These are phyloP conservation scores for Pungitius pungitius DNA, from an alignment of 2,113 vertebrate genomes.

Conservation along the genomic window DNA sequence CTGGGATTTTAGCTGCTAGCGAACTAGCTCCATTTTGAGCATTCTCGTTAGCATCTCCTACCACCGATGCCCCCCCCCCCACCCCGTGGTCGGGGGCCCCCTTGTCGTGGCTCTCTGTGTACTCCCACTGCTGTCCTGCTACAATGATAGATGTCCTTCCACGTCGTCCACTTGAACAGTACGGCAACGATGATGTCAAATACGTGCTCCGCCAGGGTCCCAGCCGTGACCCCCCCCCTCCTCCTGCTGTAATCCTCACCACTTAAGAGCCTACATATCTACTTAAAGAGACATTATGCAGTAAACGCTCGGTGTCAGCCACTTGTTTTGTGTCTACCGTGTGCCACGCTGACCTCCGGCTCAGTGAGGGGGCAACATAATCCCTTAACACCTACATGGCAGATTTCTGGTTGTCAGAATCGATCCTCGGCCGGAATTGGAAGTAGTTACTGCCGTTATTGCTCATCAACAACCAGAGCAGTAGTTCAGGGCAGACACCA, in stretches of 20 bases:
- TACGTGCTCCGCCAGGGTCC: slow-evolving; percentile 5
- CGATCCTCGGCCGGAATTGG: slow-evolving; percentile 23
- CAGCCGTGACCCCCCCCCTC: slow-evolving; percentile 10
- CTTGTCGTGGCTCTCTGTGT: neutral
- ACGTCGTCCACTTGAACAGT: neutral
- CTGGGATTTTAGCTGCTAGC: slow-evolving; percentile 33
- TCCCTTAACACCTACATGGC: slow-evolving; percentile 73
- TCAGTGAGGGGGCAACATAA: slow-evolving; percentile 66
- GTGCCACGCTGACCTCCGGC: slow-evolving; percentile 58
- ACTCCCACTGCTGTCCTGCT: too few relatives aligned
- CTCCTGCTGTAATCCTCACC: slow-evolving; percentile 62
- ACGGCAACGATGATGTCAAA: slow-evolving; percentile 17
- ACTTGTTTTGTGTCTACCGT: slow-evolving; percentile 59
- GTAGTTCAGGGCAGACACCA: neutral
- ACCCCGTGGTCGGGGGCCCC: too few relatives aligned
- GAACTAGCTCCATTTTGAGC: neutral
- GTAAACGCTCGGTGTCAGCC: slow-evolving; percentile 51
- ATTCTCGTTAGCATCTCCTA: neutral
- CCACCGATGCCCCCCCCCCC: neutral
- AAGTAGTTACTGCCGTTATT: slow-evolving; percentile 2
- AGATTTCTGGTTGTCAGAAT: slow-evolving; percentile 68
- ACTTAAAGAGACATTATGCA: slow-evolving; percentile 67
- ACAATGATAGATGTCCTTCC: too few relatives aligned
- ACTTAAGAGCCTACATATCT: slow-evolving; percentile 59
- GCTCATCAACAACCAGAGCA: slow-evolving; percentile 1